Evolutionary conservation across 2,888 invertebrate genomes (phyloP), one percentile per base, ranked within the genome.

Genomic region (Isoperla grammatica): DNA sequence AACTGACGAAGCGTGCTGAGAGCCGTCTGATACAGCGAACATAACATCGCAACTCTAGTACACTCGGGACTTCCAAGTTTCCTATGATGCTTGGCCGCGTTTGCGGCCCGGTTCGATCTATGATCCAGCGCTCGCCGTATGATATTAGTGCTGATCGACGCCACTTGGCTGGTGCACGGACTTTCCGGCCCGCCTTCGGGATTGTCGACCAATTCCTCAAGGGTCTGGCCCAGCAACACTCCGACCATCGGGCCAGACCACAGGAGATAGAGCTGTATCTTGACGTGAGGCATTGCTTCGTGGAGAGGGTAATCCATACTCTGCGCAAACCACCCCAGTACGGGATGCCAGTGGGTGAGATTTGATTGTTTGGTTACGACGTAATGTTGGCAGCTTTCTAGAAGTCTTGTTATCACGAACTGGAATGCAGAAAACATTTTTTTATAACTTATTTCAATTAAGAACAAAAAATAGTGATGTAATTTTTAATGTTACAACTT

Each of bases 291-390:
- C 76, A 90, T 84, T 0, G 88, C 80, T 29, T 87, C 87, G 57
- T 89, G 86, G 1, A 89, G 77, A 60, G 84, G 84, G 0, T 77
- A 74, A 69, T 87, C 87, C 53, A 85, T 79, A 2, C 84, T 80
- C 64, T 90, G 88, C 0, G 87, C 84, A 72, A 96, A 95, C 95
- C 97, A 98, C 40, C 98, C 98, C 11, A 99, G 81, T 20, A 98
- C 86, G 3, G 97, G 97, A 75, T 99, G 97, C 97, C 97, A 99
- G 74, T 96, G 94, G 53, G 94, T 93, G 54, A 95, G 81, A 70
- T 93, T 92, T 1, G 94, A 91, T 69, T 87, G 85, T 74, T 95
- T 95, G 68, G 86, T 88, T 6, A 89, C 88, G n/a, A 95, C 94
- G 69, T 94, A 93, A 67, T 89, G 87, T 68, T 93, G 91, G 75